Conservation (phyloP, 2,888 invertebrate species). For the Sphinx pinastri region DNA sequence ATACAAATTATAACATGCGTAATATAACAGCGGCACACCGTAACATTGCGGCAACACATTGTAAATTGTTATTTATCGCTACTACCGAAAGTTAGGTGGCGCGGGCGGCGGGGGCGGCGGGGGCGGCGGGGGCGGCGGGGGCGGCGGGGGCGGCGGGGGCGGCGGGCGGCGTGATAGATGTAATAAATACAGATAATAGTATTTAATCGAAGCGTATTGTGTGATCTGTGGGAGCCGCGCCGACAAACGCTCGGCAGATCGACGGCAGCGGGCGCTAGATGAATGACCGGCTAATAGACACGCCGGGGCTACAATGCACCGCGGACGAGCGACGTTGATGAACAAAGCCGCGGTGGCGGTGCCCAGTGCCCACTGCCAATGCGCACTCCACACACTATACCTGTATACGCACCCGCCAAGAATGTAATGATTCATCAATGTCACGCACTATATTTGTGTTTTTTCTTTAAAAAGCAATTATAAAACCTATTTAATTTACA, state of each 20-base stretch:
- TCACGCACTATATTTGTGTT: background rate
- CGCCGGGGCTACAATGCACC: slow-evolving; percentile 29
- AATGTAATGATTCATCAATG: background rate
- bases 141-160: background rate
- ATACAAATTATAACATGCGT: slow-evolving; percentile 17
- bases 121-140: slow-evolving; percentile 37
- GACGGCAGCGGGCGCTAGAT: slow-evolving; percentile 42
- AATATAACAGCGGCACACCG: slow-evolving; percentile 14
- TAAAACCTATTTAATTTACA: background rate
- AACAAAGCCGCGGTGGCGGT: slow-evolving; percentile 49
- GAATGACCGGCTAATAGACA: slow-evolving; percentile 65
- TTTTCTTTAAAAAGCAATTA: background rate
- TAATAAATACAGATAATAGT: slow-evolving; percentile 72
- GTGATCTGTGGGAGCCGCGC: slow-evolving; percentile 49
- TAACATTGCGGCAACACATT: slow-evolving; percentile 33
- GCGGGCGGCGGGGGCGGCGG: background rate
- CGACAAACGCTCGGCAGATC: slow-evolving; percentile 42
- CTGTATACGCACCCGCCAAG: background rate
- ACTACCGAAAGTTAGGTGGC: slow-evolving; percentile 44
- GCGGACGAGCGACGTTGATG: slow-evolving; percentile 19
- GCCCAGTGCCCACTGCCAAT: slow-evolving; percentile 32
- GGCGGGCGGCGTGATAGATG: slow-evolving; percentile 54
- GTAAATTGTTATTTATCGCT: slow-evolving; percentile 42
- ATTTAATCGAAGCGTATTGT: slow-evolving; percentile 67
- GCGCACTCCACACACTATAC: background rate